These are phyloP conservation scores for Agriopis aurantiaria DNA, from an alignment of 2,888 invertebrate species.

Conservation along the genomic window DNA sequence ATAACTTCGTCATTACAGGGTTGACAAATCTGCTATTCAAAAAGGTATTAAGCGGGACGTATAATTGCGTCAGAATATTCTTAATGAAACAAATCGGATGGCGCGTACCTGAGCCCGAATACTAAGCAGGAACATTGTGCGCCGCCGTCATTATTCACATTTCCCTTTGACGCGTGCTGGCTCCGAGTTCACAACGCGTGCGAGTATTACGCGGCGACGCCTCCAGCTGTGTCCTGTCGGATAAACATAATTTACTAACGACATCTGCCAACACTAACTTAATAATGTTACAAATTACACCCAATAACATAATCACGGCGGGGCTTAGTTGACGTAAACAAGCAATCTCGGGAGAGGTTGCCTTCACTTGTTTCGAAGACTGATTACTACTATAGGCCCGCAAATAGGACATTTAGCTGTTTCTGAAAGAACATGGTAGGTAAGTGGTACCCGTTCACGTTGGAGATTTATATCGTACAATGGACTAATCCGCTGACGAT, in stretches of 20 bases:
- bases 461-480: slow-evolving; percentile 77
- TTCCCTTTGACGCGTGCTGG: slow-evolving; percentile 66
- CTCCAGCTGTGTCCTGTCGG: slow-evolving; percentile 76
- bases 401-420: slow-evolving; percentile 40
- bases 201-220: slow-evolving; percentile 71
- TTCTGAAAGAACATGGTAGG: slow-evolving; percentile 60
- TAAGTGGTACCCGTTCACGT: slow-evolving; percentile 63
- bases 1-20: slow-evolving; percentile 36
- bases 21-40: slow-evolving; percentile 34
- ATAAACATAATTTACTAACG: slow-evolving; percentile 80
- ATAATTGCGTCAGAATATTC: slow-evolving; percentile 40
- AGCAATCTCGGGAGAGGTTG: slow-evolving; percentile 52
- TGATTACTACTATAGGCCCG: slow-evolving; percentile 42
- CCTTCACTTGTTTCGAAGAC: slow-evolving; percentile 52
- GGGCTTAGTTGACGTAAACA: slow-evolving; percentile 55
- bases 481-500: slow-evolving; percentile 79
- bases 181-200: slow-evolving; percentile 61
- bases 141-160: slow-evolving; percentile 72
- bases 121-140: slow-evolving; percentile 54
- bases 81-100: slow-evolving; percentile 48
- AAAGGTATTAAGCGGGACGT: slow-evolving; percentile 32
- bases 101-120: slow-evolving; percentile 49
- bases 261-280: slow-evolving; percentile 74
- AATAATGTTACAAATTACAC: slow-evolving; percentile 67
- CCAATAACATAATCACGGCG: slow-evolving; percentile 57